Base-by-base conservation (phyloP, 2,888 invertebrate species). In the Nymphalis c-album region DNA sequence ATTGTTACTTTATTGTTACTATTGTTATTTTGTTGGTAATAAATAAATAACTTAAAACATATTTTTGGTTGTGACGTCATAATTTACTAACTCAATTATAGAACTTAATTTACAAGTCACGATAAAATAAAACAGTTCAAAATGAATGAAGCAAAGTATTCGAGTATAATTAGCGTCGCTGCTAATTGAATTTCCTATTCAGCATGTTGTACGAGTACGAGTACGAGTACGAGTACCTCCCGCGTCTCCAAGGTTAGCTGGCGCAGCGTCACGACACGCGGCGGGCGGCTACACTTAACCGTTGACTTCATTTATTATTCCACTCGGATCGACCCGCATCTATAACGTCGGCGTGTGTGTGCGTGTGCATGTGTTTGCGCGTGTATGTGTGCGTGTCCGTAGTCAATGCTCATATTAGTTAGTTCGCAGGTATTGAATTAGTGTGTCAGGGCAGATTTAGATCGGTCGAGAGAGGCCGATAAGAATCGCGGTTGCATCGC, bases 261-360 rank as follows among this genome's bases (percentile, higher is more conserved):
- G 57, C 17, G 48, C 7, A 17, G 17, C 35, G 57, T 57, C 57
- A 17, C n/a, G 7, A n/a, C 57, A 35, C 17, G 57, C 57, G 57
- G 35, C 57, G 35, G 7, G 57, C 57, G 57, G 35, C n/a, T 57
- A 57, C 57, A 10, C 53, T 48, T 17, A 17, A 22, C 53, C 6
- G 53, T 53, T 53, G 22, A 26, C 53, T 53, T 48, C 5, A 53
- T 26, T 22, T 65, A 60, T 65, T 65, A 65, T 60, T 60, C 53
- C 20, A 20, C 40, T 46, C 18, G 26, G 35, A 22, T 53, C 60
- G 46, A 60, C 46, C 60, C 60, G 60, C 60, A 46, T 7, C 2
- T 17, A 16, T 17, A 26, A 13, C 26, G 17, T 22, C 26, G 22
- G 18, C 20, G 22, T 40, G 4, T 13, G 40, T 13, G 13, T 40